Evolutionary conservation across 2,797 vertebrate genomes (phyloP), one percentile per base, ranked within the genome.

Genomic region (Channallabes apus): DNA sequence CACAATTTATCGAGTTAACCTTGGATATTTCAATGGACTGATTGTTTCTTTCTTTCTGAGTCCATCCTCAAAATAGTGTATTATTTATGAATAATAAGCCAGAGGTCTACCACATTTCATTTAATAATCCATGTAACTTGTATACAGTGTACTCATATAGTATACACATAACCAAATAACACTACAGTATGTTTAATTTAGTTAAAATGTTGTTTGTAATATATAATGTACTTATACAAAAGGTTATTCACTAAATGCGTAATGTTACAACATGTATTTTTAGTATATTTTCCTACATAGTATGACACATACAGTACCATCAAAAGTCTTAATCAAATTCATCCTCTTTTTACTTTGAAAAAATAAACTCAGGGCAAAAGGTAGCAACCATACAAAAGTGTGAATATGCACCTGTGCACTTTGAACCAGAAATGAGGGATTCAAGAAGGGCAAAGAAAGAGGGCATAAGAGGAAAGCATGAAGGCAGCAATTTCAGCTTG

Each of bases 401-500:
- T 54, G 78, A 79, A 20, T 75, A 27, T 75, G 78, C 69, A 85
- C 79, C 78, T 79, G 58, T 81, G 69, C 65, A 62, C 41, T 29
- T 59, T 56, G 75, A 68, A 83, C 61, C 76, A 80, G 62, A 75
- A 82, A 83, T 61, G n/a, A 67, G 67, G 9, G 6, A 38, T 22
- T 61, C 68, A 27, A 46, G 76, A 32, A 59, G 77, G 41, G 32
- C 18, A 73, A 72, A 24, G 61, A 79, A 24, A 83, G 67, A 73
- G 76, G 76, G 29, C 20, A 76, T 58, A 59, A 83, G 38, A 22
- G 61, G 83, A 67, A 62, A 59, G n/a, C 58, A 87, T 83, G 73
- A 86, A 79, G 76, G 24, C 51, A 56, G 79, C 84, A 75, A 58
- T 81, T 79, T 73, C 54, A 79, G 83, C 83, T 85, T 85, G 82